phyloP scores from a whole-genome alignment of 2,888 invertebrate species.

The Salpingus planirostris region DNA sequence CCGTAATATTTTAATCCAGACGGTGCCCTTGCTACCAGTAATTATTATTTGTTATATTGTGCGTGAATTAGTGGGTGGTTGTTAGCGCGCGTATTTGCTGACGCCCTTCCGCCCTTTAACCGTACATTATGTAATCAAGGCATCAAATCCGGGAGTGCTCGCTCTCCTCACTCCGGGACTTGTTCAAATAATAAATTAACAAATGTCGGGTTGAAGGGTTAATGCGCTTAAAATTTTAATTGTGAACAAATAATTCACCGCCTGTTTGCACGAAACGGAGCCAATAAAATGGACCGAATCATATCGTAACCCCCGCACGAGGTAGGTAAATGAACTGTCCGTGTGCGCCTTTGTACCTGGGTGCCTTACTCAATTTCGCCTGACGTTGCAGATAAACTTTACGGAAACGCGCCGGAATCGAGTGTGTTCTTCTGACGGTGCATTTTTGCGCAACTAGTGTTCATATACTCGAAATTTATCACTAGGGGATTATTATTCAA shows the following conservation, averaged over 20 bases:
- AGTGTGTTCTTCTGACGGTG: conserved; percentile 26
- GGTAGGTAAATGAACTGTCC: conserved; percentile 27
- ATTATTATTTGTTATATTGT: too few species aligned
- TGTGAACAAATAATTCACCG: conserved; percentile 40
- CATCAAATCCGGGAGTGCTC: conserved; percentile 18
- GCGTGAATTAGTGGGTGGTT: too few species aligned
- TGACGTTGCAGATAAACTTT: conserved; percentile 29
- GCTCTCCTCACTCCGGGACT: conserved; percentile 16
- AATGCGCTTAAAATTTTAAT: conserved; percentile 44
- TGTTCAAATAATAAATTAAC: conserved; percentile 34
- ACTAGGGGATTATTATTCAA: too few species aligned
- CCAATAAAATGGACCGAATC: conserved; percentile 28
- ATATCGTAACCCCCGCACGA: too few species aligned
- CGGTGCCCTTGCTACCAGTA: too few species aligned
- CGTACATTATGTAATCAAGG: conserved; percentile 25
- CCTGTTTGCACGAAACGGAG: conserved; percentile 29
- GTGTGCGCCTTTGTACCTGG: conserved; percentile 8
- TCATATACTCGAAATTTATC: too few species aligned
- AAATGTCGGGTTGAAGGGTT: conserved; percentile 39
- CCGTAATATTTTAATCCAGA: too few species aligned
- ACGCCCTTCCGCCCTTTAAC: conserved; percentile 4
- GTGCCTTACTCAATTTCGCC: too few species aligned
- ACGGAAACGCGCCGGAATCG: conserved; percentile 30
- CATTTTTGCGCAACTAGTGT: conserved; percentile 31
- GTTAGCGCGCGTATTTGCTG: too few species aligned